These are phyloP conservation scores for Lordiphosa collinella DNA, from an alignment of 1,140 invertebrate genomes.

Conservation along the genomic window DNA sequence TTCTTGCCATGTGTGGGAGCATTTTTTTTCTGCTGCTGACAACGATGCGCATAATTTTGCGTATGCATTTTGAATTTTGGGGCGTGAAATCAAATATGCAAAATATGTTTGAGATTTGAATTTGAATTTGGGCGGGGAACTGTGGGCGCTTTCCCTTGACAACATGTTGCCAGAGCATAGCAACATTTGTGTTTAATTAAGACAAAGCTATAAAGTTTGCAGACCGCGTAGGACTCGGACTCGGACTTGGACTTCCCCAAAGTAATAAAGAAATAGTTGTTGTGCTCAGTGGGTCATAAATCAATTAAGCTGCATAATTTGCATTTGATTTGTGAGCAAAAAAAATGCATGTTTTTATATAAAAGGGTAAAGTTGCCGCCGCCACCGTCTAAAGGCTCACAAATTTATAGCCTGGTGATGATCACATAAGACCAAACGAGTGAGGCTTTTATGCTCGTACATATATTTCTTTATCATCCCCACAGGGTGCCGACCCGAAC, in stretches of 20 bases:
- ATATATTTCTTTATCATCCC: conserved; percentile 11
- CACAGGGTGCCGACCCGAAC: conserved; percentile 40
- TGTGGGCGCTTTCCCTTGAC: conserved; percentile 2
- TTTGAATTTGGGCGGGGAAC: conserved; percentile 29
- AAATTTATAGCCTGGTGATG: conserved; percentile 54
- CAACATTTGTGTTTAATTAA: conserved; percentile 50
- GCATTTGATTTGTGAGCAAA: conserved; percentile 68
- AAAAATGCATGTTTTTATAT: conserved; percentile 6
- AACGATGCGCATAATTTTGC: conserved; percentile 71
- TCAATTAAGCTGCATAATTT: conserved; percentile 74
- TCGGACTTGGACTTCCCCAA: neutral
- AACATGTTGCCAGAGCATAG: conserved; percentile 2
- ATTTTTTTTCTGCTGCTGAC: conserved; percentile 10
- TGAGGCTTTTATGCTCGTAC: neutral
- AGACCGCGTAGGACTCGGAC: conserved; percentile 47
- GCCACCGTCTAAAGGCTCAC: conserved; percentile 17
- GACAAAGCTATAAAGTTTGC: conserved; percentile 66
- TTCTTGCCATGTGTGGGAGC: conserved; percentile 58
- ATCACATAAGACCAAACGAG: conserved; percentile 33
- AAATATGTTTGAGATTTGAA: conserved; percentile 51
- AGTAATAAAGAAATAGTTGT: conserved; percentile 43
- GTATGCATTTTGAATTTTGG: conserved; percentile 67
- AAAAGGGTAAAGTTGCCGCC: conserved; percentile 35
- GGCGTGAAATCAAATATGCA: conserved; percentile 74
- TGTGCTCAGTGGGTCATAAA: conserved; percentile 45